Evolutionary conservation across 2,888 invertebrate genomes (phyloP).

Genomic region (Acronicta alni): DNA sequence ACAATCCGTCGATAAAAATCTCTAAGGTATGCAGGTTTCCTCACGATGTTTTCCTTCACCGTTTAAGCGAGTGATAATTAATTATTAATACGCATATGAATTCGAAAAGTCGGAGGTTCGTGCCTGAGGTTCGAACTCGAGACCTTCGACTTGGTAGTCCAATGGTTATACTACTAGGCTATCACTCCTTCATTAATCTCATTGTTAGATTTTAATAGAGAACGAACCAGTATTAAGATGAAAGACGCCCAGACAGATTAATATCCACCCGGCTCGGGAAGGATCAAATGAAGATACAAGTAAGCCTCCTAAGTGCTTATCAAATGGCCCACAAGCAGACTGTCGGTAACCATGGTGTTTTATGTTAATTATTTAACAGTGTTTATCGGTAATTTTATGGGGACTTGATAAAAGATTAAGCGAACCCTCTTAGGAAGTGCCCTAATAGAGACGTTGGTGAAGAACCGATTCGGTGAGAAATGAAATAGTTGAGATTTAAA

Average conservation of each 20-base stretch:
- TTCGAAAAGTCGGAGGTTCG: too few species aligned
- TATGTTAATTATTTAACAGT: slow-evolving; percentile 49
- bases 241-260: background rate
- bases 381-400: slow-evolving; percentile 54
- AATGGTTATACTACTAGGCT: too few species aligned
- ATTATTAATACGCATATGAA: too few species aligned
- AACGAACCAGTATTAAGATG: background rate
- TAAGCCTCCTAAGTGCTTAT: slow-evolving; percentile 43
- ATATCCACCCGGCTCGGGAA: background rate
- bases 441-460: slow-evolving; percentile 40
- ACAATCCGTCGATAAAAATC: too few species aligned
- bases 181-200: too few species aligned
- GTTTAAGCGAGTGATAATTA: too few species aligned
- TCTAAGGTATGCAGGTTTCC: too few species aligned
- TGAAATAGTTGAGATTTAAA: background rate
- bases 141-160: too few species aligned
- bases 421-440: slow-evolving; percentile 22
- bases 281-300: slow-evolving; percentile 20
- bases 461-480: background rate
- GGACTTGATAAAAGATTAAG: slow-evolving; percentile 46
- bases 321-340: slow-evolving; percentile 42
- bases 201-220: too few species aligned
- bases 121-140: too few species aligned
- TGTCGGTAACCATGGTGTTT: slow-evolving; percentile 43
- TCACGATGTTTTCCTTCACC: too few species aligned